Evolutionary conservation across 2,797 vertebrate species (phyloP), one percentile per base, ranked within the genome.

Genomic region (Tokudaia tokunoshimensis): DNA sequence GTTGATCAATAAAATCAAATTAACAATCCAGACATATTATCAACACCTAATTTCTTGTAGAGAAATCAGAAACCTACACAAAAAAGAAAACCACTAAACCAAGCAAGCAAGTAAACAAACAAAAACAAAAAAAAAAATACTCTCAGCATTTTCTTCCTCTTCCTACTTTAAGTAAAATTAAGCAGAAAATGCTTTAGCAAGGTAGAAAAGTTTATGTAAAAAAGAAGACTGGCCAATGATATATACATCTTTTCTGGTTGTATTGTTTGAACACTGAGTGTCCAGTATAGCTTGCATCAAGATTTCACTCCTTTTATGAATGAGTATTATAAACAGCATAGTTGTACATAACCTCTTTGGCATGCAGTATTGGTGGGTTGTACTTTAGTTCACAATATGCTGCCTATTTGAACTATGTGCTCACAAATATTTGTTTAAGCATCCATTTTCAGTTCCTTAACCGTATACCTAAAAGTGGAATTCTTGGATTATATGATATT

Each of bases 111-210:
- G 9, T 5, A 67, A 67, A 67, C 31, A 70, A n/a, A 70, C 31
- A 34, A 70, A 34, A 15, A 70, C 63, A n/a, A 70, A n/a, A n/a
- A 8, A 15, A 37, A 37, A n/a, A n/a, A n/a, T n/a, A 37, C 17
- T 6, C 29, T 8, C 67, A 70, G 13, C 15, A 83, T 63, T 44
- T 47, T 63, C 4, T 29, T 63, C 37, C 4, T 44, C 24, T 83
- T 61, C 29, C 41, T 65, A 79, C 0, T 74, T 31, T 37, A 75
- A 81, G 63, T 91, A 78, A 93, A 83, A 96, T 79, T 61, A 70
- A 41, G 47, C 8, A 24, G 59, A 96, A 88, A 89, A 80, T n/a
- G 3, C 44, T 47, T 83, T 82, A 75, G 34, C n/a, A 88, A 93
- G 29, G 17, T 26, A 5, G 2, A 29, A 34, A 82, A 97, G 67